Evolutionary conservation across 2,797 vertebrate species (phyloP), one percentile per base, ranked within the genome.

Genomic region (Aulostomus chinensis): DNA sequence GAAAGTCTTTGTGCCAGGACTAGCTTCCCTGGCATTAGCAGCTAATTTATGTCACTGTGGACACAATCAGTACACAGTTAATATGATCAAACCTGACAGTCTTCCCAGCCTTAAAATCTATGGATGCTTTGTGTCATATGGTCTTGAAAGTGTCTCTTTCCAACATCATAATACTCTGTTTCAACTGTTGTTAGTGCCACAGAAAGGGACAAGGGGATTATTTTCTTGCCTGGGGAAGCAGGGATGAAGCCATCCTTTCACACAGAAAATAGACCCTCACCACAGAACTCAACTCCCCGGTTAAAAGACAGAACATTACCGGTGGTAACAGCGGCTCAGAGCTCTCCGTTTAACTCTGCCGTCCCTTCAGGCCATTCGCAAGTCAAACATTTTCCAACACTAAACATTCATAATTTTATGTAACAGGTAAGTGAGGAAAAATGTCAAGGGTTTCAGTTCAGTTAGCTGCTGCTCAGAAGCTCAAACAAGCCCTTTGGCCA

Each of bases 401-500:
- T 24, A 18, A 45, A 40, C 20, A 43, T 2, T 14, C 16, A 30
- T 7, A 14, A 9, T 9, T 57, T 38, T 47, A 16, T 39, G 36
- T 26, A 18, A 36, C 32, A 52, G 2, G 13, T 21, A 9, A 22
- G 1, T 36, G 14, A 11, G 47, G n/a, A n/a, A n/a, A 31, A 11
- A 31, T 14, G 5, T 11, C 20, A 31, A 6, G 18, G 20, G 11
- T 4, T 60, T 59, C 40, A n/a, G n/a, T n/a, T 39, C 5, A 7
- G 4, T 3, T 34, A 59, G n/a, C 17, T 15, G 25, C 36, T 4
- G 1, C 17, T 64, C 28, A 21, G 55, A n/a, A 38, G n/a, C 45
- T 63, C 25, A 66, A 65, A 68, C 49, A 73, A 62, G 20, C 26
- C 34, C 36, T 58, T 49, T 25, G 6, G 58, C 74, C 66, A 81